Evolutionary conservation across 2,797 vertebrate species (phyloP).

Genomic region (Leucoraja ocellata): DNA sequence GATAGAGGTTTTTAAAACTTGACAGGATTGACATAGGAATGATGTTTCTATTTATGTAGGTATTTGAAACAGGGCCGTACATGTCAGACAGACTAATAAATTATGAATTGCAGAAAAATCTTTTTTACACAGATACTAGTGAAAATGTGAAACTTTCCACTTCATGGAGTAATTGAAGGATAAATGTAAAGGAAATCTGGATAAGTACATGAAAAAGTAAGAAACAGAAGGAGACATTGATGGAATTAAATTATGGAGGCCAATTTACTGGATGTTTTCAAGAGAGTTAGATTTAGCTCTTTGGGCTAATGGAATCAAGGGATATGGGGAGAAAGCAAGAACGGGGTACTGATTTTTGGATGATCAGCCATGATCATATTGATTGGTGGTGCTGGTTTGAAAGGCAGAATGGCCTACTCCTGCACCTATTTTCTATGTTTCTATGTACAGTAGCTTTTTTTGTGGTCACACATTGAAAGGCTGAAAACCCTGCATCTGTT

Average conservation of each 20-base stretch:
- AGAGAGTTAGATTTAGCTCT: too few species aligned
- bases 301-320: too few species aligned
- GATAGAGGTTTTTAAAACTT: not conserved
- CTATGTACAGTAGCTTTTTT: not conserved
- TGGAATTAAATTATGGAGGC: too few species aligned
- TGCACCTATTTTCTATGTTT: too few species aligned
- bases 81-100: not conserved
- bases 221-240: not conserved
- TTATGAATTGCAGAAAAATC: not conserved
- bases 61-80: not conserved
- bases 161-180: not conserved
- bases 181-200: not conserved
- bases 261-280: too few species aligned
- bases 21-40: not conserved
- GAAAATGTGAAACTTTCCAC: not conserved
- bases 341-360: too few species aligned
- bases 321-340: too few species aligned
- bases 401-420: too few species aligned
- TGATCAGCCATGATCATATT: too few species aligned
- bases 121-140: not conserved
- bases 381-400: too few species aligned
- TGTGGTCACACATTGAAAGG: not conserved
- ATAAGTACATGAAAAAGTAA: not conserved
- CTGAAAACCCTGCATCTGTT: not conserved
- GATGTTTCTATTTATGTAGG: not conserved